Conservation (phyloP, 2,888 invertebrate species). For the Pedicia rivosa region DNA sequence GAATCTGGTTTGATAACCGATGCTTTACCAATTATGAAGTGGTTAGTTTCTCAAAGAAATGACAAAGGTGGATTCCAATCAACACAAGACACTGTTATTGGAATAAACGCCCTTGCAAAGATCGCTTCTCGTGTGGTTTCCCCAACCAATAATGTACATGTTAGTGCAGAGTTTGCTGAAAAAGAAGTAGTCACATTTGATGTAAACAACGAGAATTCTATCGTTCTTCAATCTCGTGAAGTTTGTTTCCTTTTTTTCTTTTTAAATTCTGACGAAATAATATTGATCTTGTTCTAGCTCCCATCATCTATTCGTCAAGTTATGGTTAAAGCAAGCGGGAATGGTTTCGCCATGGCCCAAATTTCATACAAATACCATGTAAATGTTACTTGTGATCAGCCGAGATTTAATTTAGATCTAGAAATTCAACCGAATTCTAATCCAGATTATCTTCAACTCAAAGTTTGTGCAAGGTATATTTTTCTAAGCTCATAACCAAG, state of each 20-base stretch:
- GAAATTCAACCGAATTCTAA: slow-evolving; percentile 69
- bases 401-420: slow-evolving; percentile 72
- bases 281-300: slow-evolving; percentile 13
- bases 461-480: slow-evolving; percentile 58
- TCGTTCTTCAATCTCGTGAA: slow-evolving; percentile 66
- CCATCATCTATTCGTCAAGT: slow-evolving; percentile 38
- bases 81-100: slow-evolving; percentile 66
- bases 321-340: slow-evolving; percentile 60
- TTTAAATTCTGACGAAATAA: neutral
- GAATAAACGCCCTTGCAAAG: slow-evolving; percentile 50
- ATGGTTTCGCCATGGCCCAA: slow-evolving; percentile 62
- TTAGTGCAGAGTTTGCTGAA: slow-evolving; percentile 32
- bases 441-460: slow-evolving; percentile 57
- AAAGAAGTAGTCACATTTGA: slow-evolving; percentile 32
- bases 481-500: too few species aligned
- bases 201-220: slow-evolving; percentile 57
- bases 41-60: slow-evolving; percentile 53
- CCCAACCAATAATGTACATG: slow-evolving; percentile 23
- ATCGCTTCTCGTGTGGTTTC: slow-evolving; percentile 41
- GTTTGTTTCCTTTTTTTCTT: slow-evolving; percentile 33
- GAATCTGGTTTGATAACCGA: slow-evolving; percentile 26
- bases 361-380: slow-evolving; percentile 68
- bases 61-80: slow-evolving; percentile 56
- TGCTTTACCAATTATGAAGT: slow-evolving; percentile 42
- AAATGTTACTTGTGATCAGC: slow-evolving; percentile 76